Percentiles rank a stretch among this genome's conserved stretches.
Conservation (phyloP, 2,113 vertebrate species). For the Poecile atricapillus region DNA sequence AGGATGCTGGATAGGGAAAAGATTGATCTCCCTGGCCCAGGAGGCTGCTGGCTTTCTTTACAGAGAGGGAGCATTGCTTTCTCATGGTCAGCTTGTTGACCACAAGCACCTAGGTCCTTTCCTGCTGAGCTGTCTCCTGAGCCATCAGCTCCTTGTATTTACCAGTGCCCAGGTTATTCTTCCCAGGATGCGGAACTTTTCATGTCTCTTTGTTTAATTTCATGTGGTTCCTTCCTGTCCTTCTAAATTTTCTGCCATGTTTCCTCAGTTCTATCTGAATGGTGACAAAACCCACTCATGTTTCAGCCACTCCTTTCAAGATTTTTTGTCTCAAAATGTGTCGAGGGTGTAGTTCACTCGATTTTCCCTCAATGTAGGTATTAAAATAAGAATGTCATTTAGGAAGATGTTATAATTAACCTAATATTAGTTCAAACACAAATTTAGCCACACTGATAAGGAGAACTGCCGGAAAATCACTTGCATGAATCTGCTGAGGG, state of each 20-base stretch:
- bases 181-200: neutral
- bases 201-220: neutral
- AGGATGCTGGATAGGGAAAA: neutral
- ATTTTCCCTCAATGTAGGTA: neutral
- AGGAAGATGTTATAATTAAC: neutral
- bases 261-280: neutral
- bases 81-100: neutral
- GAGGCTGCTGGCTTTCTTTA: neutral
- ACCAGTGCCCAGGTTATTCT: neutral
- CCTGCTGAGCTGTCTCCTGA: neutral
- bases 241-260: neutral
- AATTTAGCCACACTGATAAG: neutral
- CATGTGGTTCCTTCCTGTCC: neutral
- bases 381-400: neutral
- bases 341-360: neutral
- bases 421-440: neutral
- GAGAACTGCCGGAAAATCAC: neutral
- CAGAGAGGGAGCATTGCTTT: neutral
- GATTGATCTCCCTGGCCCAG: neutral
- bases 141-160: neutral
- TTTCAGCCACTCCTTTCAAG: neutral
- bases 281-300: neutral
- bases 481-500: neutral
- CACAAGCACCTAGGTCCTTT: neutral
- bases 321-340: neutral